Base-by-base conservation (phyloP, 2,113 vertebrate species). In the Merops nubicus region DNA sequence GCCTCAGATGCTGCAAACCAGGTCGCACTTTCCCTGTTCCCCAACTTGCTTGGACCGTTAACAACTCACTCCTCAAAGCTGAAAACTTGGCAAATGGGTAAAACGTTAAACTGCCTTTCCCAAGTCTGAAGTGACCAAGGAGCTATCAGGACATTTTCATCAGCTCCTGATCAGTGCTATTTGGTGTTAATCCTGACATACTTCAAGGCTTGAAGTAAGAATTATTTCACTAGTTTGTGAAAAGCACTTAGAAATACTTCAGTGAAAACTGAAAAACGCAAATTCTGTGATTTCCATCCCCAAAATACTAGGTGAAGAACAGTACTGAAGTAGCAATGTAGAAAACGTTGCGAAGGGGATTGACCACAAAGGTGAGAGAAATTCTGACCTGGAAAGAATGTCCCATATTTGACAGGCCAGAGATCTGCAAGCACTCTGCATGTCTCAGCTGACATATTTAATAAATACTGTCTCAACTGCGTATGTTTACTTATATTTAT, bases 401-500 rank as follows among this genome's bases (percentile, higher is more conserved):
- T 68, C 51, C 38, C 43, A 14, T 36, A 34, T 78, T 64, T 75
- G 36, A 84, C 68, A 92, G 59, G 76, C 31, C 68, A 68, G 72
- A 75, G 50, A 87, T 86, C 51, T 68, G 15, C 47, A 84, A 68
- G 47, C 25, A 75, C 29, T 60, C 38, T 50, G 33, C 2, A 1
- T 68, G 54, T 47, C 62, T 89, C 43, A 79, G 20, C 69, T 91
- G 53, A 74, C 21, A 40, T 57, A 40, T 65, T 83, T 74, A 88
- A 94, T 68, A 91, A 89, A 94, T 91, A 88, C 29, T 63, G 53
- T 91, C 76, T 87, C 62, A 82, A 79, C 29, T 87, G 47, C 59
- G 21, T 68, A 54, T 3, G 5, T 89, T 96, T 91, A 76, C 28
- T 38, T 60, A 25, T 63, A 86, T 94, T 94, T 96, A 90, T 91